Percentiles rank a stretch among this genome's conserved stretches.
Evolutionary conservation across 2,113 vertebrate genomes (phyloP).

Genomic region (Carassius auratus): DNA sequence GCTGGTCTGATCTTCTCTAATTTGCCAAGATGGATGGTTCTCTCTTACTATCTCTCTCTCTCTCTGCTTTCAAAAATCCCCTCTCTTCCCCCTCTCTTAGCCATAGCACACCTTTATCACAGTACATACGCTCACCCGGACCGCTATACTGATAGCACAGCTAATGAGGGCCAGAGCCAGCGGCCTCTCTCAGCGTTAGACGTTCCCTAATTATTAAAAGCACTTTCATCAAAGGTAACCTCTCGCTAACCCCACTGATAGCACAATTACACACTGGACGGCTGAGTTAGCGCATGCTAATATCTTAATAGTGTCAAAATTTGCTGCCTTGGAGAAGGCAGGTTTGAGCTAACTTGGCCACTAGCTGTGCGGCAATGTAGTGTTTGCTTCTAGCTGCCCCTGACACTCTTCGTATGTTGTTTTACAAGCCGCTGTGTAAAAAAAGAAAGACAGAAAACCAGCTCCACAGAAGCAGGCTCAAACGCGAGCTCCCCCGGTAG

Average conservation of each 20-base stretch:
- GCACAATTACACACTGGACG: constrained; percentile 57
- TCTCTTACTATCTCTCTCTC: constrained; percentile 72
- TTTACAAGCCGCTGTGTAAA: constrained; percentile 53
- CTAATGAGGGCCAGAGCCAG: constrained; percentile 57
- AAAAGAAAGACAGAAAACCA: constrained; percentile 33
- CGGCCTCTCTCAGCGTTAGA: constrained; percentile 24
- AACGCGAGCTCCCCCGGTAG: constrained; percentile 34
- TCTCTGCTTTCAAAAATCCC: constrained; percentile 1
- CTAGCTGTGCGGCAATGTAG: constrained; percentile 49
- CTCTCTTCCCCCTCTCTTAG: constrained; percentile 47
- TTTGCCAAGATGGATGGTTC: constrained; percentile 95
- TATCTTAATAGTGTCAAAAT: constrained; percentile 32
- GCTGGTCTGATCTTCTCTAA: constrained; percentile 74
- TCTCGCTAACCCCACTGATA: constrained; percentile 56
- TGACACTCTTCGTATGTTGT: constrained; percentile 54
- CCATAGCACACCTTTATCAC: constrained; percentile 44
- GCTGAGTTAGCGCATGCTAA: constrained; percentile 53
- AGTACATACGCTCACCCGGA: constrained; percentile 50
- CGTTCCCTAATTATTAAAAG: constrained; percentile 59
- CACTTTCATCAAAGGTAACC: constrained; percentile 58
- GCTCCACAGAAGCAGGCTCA: constrained; percentile 54
- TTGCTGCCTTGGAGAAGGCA: not conserved
- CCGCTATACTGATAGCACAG: constrained; percentile 44
- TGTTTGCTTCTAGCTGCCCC: constrained; percentile 33
- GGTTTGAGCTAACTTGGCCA: constrained; percentile 22